Percentiles rank a stretch among this genome's conserved stretches.
Conservation (phyloP, 2,797 vertebrate species). For the Okamejei kenojei region DNA sequence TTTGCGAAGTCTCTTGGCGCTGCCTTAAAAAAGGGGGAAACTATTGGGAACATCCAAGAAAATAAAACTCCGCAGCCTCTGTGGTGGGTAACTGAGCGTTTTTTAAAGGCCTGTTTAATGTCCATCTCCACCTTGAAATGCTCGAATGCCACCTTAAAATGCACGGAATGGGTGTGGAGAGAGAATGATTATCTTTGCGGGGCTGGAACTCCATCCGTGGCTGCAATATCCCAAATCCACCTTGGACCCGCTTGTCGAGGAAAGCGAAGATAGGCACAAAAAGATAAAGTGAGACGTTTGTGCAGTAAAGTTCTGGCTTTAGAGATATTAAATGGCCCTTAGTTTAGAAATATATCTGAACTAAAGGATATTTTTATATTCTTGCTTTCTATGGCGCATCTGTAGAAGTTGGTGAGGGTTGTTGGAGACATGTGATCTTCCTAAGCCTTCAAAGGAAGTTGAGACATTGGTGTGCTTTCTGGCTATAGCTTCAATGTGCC, state of each 20-base stretch:
- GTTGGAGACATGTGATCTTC: no score
- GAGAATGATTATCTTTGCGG: not conserved
- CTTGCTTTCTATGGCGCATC: no score
- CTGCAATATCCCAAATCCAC: not conserved
- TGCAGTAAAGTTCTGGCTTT: no score
- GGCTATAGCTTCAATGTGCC: no score
- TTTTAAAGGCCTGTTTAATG: not conserved
- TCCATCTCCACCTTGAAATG: not conserved
- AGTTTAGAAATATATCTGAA: no score
- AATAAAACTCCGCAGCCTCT: not conserved
- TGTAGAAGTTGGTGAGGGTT: no score
- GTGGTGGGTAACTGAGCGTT: not conserved
- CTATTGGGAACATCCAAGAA: not conserved
- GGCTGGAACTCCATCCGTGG: not conserved
- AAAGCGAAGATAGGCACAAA: not conserved
- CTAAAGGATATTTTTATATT: no score
- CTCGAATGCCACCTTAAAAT: not conserved
- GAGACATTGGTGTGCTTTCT: no score
- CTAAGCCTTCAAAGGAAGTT: no score
- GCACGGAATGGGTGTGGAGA: no score
- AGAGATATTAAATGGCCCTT: no score
- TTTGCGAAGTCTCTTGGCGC: not conserved
- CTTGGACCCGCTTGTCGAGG: not conserved
- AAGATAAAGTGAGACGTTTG: no score
- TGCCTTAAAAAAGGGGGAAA: not conserved